Base-by-base conservation (phyloP, 2,888 invertebrate genomes). In the Sipha maydis region DNA sequence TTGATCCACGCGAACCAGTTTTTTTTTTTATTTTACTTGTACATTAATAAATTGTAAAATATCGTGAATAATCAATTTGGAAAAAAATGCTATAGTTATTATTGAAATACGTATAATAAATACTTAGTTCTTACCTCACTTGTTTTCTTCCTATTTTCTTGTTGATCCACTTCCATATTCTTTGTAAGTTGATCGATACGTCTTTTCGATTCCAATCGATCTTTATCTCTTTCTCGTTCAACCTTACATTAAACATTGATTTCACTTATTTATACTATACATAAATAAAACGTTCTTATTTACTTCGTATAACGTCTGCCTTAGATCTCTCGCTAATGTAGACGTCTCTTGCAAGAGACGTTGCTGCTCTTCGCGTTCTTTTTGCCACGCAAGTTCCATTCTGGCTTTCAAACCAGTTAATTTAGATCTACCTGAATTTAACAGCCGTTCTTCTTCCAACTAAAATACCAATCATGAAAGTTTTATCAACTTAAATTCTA, bases 331-430 rank as follows among this genome's bases (percentile, higher is more conserved):
- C 0, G 97, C 97, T 89, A 98, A 93, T 0, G 97, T 97, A 71
- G 97, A 96, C 0, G 97, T 97, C 93, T 98, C 98, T 91, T 97
- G 97, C 56, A 98, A 92, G 71, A 98, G 92, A n/a, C 97, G 93
- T 90, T 97, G 97, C 91, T 97, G 97, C 91, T 98, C 97, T 92
- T 97, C 97, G 38, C 98, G 93, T 92, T 98, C 98, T 91, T 97
- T 98, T 91, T 97, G 97, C 98, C 98, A 98, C 0, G 97, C 97
- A 28, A 98, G 93, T 92, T 98, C 97, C 94, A 98, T 95, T 85
- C 96, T 95, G 2, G 97, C 96, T 91, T 96, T 95, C 90, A 96
- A 93, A 7, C 97, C 97, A 0, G 96, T 96, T 90, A 97, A 95
- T 91, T 97, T 96, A 1, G 96, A 96, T 89, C 97, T 93, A 0